Evolutionary conservation across 2,888 invertebrate genomes (phyloP).

Genomic region (Taenaris catops): DNA sequence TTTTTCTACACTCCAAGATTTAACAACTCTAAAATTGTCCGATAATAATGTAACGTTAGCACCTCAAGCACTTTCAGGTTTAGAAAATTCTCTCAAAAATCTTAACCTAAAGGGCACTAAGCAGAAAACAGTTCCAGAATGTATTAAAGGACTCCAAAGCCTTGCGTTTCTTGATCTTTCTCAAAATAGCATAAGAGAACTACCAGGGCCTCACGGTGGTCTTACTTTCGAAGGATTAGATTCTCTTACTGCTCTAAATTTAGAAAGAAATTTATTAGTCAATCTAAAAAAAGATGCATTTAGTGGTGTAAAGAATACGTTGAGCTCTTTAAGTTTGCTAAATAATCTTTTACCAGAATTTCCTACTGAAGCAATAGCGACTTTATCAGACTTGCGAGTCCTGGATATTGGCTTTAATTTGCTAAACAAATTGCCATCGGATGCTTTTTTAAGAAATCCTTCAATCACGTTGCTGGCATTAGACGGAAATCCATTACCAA

Average conservation of each 20-base stretch:
- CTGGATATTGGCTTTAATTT: slow-evolving; percentile 96
- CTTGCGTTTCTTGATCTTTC: slow-evolving; percentile 94
- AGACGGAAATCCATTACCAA: slow-evolving; percentile 93
- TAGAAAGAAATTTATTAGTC: slow-evolving; percentile 93
- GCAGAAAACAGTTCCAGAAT: slow-evolving; percentile 89
- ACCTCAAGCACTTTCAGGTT: slow-evolving; percentile 85
- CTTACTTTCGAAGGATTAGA: slow-evolving; percentile 88
- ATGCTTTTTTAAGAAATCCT: slow-evolving; percentile 90
- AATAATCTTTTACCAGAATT: slow-evolving; percentile 94
- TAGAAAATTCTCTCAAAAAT: slow-evolving; percentile 91
- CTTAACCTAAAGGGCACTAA: slow-evolving; percentile 93
- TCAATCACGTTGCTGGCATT: slow-evolving; percentile 92
- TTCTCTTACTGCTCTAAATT: slow-evolving; percentile 91
- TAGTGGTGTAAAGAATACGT: slow-evolving; percentile 86
- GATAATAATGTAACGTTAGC: slow-evolving; percentile 92
- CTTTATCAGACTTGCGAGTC: slow-evolving; percentile 89
- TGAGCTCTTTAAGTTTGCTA: slow-evolving; percentile 92
- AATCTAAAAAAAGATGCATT: slow-evolving; percentile 88
- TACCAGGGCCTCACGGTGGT: slow-evolving; percentile 85
- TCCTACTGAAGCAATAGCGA: slow-evolving; percentile 89
- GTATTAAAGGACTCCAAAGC: slow-evolving; percentile 86
- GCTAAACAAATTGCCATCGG: slow-evolving; percentile 87
- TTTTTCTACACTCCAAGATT: slow-evolving; percentile 84
- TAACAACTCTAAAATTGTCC: slow-evolving; percentile 91
- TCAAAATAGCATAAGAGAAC: slow-evolving; percentile 90